Conservation (phyloP, 2,113 vertebrate genomes). For the Lethenteron camtschaticum region DNA sequence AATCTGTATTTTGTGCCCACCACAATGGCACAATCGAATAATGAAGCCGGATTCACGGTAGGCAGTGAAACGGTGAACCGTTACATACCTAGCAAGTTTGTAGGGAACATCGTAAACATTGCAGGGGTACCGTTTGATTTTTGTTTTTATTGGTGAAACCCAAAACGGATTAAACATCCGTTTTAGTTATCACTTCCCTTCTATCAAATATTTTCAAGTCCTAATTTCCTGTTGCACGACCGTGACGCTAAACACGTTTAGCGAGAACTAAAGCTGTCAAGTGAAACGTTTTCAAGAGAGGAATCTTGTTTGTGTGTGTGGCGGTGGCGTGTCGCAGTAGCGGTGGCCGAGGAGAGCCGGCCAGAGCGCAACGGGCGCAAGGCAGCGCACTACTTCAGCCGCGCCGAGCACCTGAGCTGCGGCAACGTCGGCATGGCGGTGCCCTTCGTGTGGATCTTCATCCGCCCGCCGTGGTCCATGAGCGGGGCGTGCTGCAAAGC, state of each 20-base stretch:
- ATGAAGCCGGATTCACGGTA: too few relatives aligned
- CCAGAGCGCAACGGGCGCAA: constrained; percentile 73
- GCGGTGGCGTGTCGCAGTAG: constrained; percentile 25
- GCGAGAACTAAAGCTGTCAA: constrained; percentile 1
- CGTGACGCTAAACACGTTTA: neutral
- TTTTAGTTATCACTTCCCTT: neutral
- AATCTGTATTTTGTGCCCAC: too few relatives aligned
- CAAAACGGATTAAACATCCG: neutral
- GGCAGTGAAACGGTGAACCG: too few relatives aligned
- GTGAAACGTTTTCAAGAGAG: rapidly evolving
- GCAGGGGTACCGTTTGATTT: too few relatives aligned
- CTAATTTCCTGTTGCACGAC: neutral
- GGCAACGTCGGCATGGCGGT: constrained; percentile 19
- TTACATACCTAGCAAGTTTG: too few relatives aligned
- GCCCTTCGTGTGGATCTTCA: constrained; percentile 88
- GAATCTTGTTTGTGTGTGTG: neutral
- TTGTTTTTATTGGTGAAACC: too few relatives aligned
- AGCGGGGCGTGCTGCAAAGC: constrained; percentile 91
- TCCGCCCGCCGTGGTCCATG: constrained; percentile 77
- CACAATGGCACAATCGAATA: too few relatives aligned
- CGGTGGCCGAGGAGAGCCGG: constrained; percentile 55
- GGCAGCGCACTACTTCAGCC: constrained; percentile 62
- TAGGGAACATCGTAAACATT: too few relatives aligned
- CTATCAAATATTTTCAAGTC: neutral
- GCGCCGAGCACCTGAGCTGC: constrained; percentile 36